These are phyloP conservation scores for Notodonta dromedarius DNA, from an alignment of 2,888 invertebrate genomes.

Conservation along the genomic window DNA sequence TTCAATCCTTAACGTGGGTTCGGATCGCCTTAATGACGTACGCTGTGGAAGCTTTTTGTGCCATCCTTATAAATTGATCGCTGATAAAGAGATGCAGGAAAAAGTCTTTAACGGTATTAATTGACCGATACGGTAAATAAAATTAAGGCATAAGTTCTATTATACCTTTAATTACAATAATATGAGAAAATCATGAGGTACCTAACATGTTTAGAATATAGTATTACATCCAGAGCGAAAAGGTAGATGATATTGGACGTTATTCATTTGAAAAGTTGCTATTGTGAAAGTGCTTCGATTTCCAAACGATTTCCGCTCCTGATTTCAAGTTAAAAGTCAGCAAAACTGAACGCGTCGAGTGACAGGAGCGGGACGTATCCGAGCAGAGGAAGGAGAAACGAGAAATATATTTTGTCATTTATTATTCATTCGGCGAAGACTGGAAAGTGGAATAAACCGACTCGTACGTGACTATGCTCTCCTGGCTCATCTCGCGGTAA, in stretches of 20 bases:
- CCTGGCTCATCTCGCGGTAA: constrained; percentile 56
- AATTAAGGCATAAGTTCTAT: too few relatives aligned
- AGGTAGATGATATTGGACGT: too few relatives aligned
- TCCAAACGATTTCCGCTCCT: constrained; percentile 38
- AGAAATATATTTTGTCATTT: constrained; percentile 73
- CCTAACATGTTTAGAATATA: too few relatives aligned
- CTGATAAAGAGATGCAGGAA: constrained; percentile 30
- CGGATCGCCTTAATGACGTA: constrained; percentile 72
- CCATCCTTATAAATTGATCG: constrained; percentile 48
- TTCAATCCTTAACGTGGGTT: constrained; percentile 63
- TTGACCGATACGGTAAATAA: background rate
- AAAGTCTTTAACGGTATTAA: constrained; percentile 30
- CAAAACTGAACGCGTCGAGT: constrained; percentile 47
- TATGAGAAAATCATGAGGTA: too few relatives aligned
- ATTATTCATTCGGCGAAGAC: constrained; percentile 74
- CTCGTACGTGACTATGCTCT: constrained; percentile 72
- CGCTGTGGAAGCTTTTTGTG: constrained; percentile 65
- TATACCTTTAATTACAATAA: too few relatives aligned
- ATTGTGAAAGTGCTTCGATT: constrained; percentile 12
- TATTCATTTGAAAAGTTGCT: background rate
- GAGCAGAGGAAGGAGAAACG: constrained; percentile 24
- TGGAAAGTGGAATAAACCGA: constrained; percentile 75
- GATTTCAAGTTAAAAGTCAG: constrained; percentile 41
- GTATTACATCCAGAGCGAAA: too few relatives aligned
- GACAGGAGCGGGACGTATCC: constrained; percentile 36